Evolutionary conservation across 2,113 vertebrate genomes (phyloP).

Genomic region (Seriola rivoliana): DNA sequence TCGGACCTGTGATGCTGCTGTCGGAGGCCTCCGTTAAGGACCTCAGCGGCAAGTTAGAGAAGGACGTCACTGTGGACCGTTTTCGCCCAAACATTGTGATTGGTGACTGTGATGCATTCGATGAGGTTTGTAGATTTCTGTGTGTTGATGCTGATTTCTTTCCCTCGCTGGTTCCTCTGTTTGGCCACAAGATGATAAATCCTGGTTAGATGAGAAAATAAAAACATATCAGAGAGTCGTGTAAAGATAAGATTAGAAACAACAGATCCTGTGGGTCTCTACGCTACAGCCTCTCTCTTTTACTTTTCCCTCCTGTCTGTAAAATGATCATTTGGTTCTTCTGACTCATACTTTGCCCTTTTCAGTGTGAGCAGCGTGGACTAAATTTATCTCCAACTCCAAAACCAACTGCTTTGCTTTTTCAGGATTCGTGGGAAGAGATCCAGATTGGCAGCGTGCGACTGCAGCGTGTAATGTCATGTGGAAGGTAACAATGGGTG

Average conservation of each 20-base stretch:
- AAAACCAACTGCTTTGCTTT: conserved; percentile 61
- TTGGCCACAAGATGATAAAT: background rate
- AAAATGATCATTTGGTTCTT: conserved; percentile 34
- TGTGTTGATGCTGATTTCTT: background rate
- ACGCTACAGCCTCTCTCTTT: background rate
- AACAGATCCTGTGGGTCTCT: background rate
- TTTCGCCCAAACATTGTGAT: conserved; percentile 93
- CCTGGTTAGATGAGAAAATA: background rate
- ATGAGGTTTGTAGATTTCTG: conserved; percentile 85
- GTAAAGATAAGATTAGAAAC: background rate
- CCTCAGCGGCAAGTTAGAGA: conserved; percentile 87
- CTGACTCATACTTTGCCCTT: conserved; percentile 65
- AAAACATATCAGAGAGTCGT: background rate
- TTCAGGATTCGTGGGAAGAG: conserved; percentile 93
- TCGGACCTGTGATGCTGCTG: conserved; percentile 87
- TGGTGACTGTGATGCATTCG: conserved; percentile 87
- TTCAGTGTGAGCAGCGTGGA: conserved; percentile 52
- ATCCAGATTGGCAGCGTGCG: conserved; percentile 89
- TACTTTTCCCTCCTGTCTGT: conserved; percentile 6
- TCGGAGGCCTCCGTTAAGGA: conserved; percentile 91
- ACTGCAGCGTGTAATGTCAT: conserved; percentile 88
- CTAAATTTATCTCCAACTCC: conserved; percentile 68
- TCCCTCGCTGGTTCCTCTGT: background rate
- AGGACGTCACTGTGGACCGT: conserved; percentile 84
- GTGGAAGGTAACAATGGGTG: conserved; percentile 87